Base-by-base conservation (phyloP, 2,888 invertebrate species). In the Parelbella ahira region DNA sequence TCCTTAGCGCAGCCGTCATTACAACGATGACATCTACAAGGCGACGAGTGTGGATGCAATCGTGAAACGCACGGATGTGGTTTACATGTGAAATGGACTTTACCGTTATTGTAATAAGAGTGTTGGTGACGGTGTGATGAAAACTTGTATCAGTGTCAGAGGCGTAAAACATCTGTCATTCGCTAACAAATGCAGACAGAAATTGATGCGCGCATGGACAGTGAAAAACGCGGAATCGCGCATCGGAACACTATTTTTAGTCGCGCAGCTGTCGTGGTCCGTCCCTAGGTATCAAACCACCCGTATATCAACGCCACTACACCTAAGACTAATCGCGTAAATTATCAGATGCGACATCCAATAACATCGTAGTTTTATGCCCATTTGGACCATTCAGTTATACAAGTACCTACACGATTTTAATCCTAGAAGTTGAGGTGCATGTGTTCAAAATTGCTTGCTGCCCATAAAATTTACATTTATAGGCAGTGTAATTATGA, bases 161-260 rank as follows among this genome's bases (percentile, higher is more conserved):
- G 75, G 80, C 77, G 81, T 79, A 70, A 73, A 76, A 66, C 80
- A 81, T 82, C 80, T 83, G 83, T 86, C 86, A 84, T 81, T 84
- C 75, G 73, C 69, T 81, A 84, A 84, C 82, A 76, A 79, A 82
- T 75, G 74, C 64, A 57, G 84, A 86, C 84, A 79, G 81, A 60
- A 79, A 86, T 86, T 86, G 86, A 86, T 86, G 84, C 64, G 74
- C 60, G 58, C 62, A 65, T 56, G 78, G 86, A 84, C 86, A 83
- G 83, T 86, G 86, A 86, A 86, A 86, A 86, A 86, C 82, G 80
- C 80, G 77, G 80, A 83, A 75, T 80, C 67, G 71, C 64, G 72
- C 78, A 79, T 73, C 77, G 73, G 68, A 50, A 58, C 58, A 49
- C 53, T 83, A 82, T 77, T 72, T 76, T 70, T 79, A 74, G 80